Evolutionary conservation across 2,113 vertebrate species (phyloP), one percentile per base, ranked within the genome.

Genomic region (Rhynchopsitta pachyrhyncha): DNA sequence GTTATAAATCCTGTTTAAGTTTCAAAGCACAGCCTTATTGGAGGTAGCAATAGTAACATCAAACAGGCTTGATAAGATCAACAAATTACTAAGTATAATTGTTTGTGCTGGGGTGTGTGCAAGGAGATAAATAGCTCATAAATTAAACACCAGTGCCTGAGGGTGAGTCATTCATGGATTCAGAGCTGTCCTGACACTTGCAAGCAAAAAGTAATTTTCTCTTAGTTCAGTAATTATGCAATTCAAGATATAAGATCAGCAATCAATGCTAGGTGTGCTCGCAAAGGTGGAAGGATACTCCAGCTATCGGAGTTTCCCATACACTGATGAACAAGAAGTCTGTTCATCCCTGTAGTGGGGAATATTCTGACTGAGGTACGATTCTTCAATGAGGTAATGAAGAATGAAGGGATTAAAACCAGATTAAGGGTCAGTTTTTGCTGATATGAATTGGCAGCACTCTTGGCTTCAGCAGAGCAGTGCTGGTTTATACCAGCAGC

Each of bases 11-110:
- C 95, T 95, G 84, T 49, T 97, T 94, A 92, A 93, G 44, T 96
- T 94, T 96, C 96, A 92, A 92, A 96, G 96, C 95, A 92, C 96
- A 82, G 83, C 6, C 0, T 75, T 92, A 90, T 82, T 96, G 53
- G 77, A 96, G 91, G 93, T 90, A 92, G 86, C 95, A 94, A 81
- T 55, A 67, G 88, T 94, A 96, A 96, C 97, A 96, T 97, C 92
- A 94, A 75, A 91, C 74, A 89, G 68, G 83, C 69, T 90, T 46
- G 95, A 97, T 97, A 98, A 96, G 85, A 96, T 97, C 97, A 97
- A 97, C 97, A 97, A 97, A 96, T 97, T 97, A 96, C 95, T 91
- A 95, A 97, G 67, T 96, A 96, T 98, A 97, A 98, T 97, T 96
- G 94, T 97, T 97, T 97, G 92, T 95, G 97, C 92, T 94, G 89